phyloP scores from a whole-genome alignment of 2,888 invertebrate species.

The Zaprionus bogoriensis region DNA sequence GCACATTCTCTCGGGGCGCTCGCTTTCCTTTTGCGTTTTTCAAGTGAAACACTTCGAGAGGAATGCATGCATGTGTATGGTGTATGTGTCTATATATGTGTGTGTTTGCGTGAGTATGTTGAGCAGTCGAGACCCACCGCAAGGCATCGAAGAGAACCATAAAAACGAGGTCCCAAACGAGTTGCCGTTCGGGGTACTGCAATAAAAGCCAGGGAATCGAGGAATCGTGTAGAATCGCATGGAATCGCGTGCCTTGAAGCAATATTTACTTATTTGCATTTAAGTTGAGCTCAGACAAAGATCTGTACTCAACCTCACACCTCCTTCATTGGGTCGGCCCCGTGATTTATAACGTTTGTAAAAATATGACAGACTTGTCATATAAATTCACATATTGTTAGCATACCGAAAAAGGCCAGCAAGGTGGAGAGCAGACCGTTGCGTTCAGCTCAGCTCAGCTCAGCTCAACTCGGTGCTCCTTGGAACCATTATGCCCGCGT shows the following conservation, averaged over 20 bases:
- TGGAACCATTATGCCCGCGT: background rate
- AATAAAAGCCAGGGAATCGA: conserved; percentile 42
- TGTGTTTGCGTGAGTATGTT: background rate
- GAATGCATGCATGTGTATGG: no score
- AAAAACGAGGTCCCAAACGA: conserved; percentile 50
- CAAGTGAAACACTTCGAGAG: conserved; percentile 27
- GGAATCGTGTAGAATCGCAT: conserved; percentile 45
- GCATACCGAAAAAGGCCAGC: conserved; percentile 35
- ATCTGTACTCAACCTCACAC: conserved; percentile 44
- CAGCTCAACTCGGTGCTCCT: no score
- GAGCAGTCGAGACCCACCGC: conserved; percentile 59
- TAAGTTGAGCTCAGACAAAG: conserved; percentile 10
- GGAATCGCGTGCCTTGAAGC: conserved; percentile 68
- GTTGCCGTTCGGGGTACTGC: conserved; percentile 26
- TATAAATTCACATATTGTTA: conserved; percentile 78
- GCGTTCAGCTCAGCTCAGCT: no score
- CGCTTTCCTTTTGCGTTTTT: background rate
- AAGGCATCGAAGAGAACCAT: conserved; percentile 55
- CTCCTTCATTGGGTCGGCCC: conserved; percentile 40
- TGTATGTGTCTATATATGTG: no score
- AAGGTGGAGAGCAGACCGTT: background rate
- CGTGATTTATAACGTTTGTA: conserved; percentile 77
- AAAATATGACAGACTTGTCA: conserved; percentile 78
- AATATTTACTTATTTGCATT: conserved; percentile 69
- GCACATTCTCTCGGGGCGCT: background rate